phyloP scores from a whole-genome alignment of 2,113 vertebrate genomes.

The Tenebrosternarchus preto region DNA sequence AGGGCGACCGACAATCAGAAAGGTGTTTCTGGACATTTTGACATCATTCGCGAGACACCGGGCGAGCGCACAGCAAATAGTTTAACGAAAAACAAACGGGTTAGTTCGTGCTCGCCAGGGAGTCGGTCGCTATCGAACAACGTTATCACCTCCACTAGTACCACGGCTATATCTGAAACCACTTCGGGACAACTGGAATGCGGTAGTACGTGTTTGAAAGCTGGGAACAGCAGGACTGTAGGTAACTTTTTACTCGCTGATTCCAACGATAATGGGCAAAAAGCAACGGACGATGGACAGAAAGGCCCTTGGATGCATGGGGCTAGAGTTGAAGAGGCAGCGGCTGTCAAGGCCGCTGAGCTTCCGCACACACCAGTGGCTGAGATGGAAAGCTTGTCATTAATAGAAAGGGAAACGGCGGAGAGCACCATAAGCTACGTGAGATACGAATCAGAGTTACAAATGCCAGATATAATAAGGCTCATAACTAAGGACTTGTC shows the following conservation, averaged over 20 bases:
- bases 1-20: constrained; percentile 67
- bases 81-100: constrained; percentile 65
- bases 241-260: constrained; percentile 50
- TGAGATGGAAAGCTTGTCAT: constrained; percentile 74
- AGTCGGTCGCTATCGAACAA: constrained; percentile 68
- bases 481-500: constrained; percentile 99
- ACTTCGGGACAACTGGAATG: constrained; percentile 10
- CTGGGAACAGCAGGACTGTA: constrained; percentile 74
- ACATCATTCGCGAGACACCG: constrained; percentile 10
- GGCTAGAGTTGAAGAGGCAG: background rate
- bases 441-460: constrained; percentile 97
- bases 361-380: constrained; percentile 62
- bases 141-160: constrained; percentile 70
- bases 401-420: constrained; percentile 55
- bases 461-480: constrained; percentile 99
- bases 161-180: constrained; percentile 60
- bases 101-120: constrained; percentile 62
- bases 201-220: constrained; percentile 48
- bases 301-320: too few species aligned
- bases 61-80: constrained; percentile 65
- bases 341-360: constrained; percentile 28
- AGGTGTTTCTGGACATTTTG: constrained; percentile 64
- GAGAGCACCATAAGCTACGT: constrained; percentile 90
- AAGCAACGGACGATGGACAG: constrained; percentile 2
- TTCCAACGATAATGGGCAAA: constrained; percentile 39